Evolutionary conservation across 1,140 invertebrate species (phyloP).

Genomic region (Bombus superbus): DNA sequence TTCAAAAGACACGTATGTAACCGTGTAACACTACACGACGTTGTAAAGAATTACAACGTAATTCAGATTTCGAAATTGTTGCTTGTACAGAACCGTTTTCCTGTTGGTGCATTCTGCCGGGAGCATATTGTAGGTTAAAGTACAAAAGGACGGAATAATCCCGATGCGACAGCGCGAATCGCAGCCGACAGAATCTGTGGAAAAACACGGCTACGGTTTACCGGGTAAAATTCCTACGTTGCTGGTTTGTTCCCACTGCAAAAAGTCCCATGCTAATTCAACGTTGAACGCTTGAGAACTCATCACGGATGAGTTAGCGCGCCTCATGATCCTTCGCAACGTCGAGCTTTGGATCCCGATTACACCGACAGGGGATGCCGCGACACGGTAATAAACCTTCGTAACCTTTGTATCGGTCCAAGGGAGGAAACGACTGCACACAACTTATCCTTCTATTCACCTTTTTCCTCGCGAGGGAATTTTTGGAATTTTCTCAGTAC

Average conservation of each 20-base stretch:
- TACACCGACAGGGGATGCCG: slow-evolving; percentile 1
- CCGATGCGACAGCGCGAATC: slow-evolving; percentile 1
- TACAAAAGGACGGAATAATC: slow-evolving; percentile 27
- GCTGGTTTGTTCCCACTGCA: slow-evolving; percentile 41
- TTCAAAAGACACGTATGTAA: not conserved
- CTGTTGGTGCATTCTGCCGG: not conserved
- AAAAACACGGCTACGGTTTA: slow-evolving; percentile 69
- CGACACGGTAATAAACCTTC: slow-evolving; percentile 20
- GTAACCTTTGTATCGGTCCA: not conserved
- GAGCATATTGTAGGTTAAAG: not conserved
- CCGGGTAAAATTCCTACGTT: slow-evolving; percentile 72
- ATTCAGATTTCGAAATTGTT: not conserved
- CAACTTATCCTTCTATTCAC: not conserved
- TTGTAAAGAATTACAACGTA: not conserved
- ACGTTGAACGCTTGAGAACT: slow-evolving; percentile 26
- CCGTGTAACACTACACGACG: not conserved
- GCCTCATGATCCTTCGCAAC: slow-evolving; percentile 35
- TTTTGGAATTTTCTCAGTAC: not conserved
- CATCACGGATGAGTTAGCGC: slow-evolving; percentile 43
- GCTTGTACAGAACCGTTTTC: not conserved
- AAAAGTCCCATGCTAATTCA: slow-evolving; percentile 55
- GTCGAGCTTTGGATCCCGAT: slow-evolving; percentile 28
- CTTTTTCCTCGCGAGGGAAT: too few species aligned
- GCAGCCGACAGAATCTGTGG: slow-evolving; percentile 47
- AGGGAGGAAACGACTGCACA: too few species aligned